phyloP scores from a whole-genome alignment of 2,113 vertebrate species.

The Hassar affinis region DNA sequence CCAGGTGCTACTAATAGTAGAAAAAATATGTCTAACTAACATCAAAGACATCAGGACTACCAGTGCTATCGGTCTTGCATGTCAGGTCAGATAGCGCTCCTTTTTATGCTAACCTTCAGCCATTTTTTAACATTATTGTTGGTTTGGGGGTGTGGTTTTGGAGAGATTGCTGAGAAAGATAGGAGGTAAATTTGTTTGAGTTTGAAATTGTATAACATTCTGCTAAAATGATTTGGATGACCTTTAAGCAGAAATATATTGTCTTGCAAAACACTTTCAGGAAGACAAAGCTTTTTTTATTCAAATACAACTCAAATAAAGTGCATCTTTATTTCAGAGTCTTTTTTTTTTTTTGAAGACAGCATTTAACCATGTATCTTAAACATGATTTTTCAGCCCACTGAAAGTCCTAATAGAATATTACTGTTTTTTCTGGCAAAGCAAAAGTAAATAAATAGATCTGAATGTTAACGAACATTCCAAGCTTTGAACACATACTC shows the following conservation, averaged over 20 bases:
- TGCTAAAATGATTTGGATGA: neutral
- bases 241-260: conserved; percentile 34
- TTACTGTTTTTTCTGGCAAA: conserved; percentile 70
- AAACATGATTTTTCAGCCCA: conserved; percentile 49
- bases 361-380: neutral
- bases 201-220: neutral
- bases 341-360: neutral
- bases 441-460: conserved; percentile 76
- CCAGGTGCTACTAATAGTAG: neutral
- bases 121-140: neutral
- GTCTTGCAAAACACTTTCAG: too few species aligned
- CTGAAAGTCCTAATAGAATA: conserved; percentile 69
- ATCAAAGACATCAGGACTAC: neutral
- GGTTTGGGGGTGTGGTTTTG: neutral
- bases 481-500: conserved; percentile 72
- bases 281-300: conserved; percentile 56
- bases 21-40: neutral
- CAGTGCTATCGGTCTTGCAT: neutral
- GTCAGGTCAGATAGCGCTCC: neutral
- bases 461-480: conserved; percentile 72
- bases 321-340: conserved; percentile 8
- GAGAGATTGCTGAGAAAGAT: neutral
- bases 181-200: neutral
- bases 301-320: conserved; percentile 38
- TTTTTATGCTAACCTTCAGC: neutral